phyloP scores from a whole-genome alignment of 2,113 vertebrate genomes.

The Prunella fulvescens region DNA sequence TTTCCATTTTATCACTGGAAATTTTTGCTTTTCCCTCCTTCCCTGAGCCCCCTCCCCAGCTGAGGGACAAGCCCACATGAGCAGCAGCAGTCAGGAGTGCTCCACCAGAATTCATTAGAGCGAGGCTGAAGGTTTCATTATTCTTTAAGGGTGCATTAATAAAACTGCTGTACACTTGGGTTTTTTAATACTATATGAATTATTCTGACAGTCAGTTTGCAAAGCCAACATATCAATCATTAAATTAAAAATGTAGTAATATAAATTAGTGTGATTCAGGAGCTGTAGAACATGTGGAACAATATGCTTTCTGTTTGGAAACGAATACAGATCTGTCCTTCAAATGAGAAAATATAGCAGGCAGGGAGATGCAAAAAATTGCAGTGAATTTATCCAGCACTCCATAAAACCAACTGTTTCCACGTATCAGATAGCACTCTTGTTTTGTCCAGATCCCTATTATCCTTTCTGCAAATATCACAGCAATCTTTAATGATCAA shows the following conservation, averaged over 20 bases:
- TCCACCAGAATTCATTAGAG: constrained; percentile 65
- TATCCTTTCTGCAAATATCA: neutral
- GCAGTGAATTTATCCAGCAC: neutral
- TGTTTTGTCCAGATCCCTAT: neutral
- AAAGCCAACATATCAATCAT: constrained; percentile 71
- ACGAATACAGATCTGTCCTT: neutral
- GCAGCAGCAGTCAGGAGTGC: constrained; percentile 33
- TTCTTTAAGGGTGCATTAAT: constrained; percentile 71
- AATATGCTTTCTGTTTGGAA: constrained; percentile 37
- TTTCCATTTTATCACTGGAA: neutral
- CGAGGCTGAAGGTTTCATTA: constrained; percentile 63
- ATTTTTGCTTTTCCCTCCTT: neutral
- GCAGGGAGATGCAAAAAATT: neutral
- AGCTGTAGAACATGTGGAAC: constrained; percentile 38
- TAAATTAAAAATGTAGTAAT: constrained; percentile 68
- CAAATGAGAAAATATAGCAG: constrained; percentile 19
- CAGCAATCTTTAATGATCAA: neutral
- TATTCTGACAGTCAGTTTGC: constrained; percentile 69
- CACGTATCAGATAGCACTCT: neutral
- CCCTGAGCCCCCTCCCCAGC: neutral
- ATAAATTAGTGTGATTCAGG: constrained; percentile 60
- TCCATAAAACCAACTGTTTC: neutral
- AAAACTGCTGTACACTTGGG: constrained; percentile 58
- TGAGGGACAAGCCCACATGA: constrained; percentile 23
- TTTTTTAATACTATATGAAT: constrained; percentile 68